Evolutionary conservation across 2,113 vertebrate species (phyloP).

Genomic region (Cinclus cinclus): DNA sequence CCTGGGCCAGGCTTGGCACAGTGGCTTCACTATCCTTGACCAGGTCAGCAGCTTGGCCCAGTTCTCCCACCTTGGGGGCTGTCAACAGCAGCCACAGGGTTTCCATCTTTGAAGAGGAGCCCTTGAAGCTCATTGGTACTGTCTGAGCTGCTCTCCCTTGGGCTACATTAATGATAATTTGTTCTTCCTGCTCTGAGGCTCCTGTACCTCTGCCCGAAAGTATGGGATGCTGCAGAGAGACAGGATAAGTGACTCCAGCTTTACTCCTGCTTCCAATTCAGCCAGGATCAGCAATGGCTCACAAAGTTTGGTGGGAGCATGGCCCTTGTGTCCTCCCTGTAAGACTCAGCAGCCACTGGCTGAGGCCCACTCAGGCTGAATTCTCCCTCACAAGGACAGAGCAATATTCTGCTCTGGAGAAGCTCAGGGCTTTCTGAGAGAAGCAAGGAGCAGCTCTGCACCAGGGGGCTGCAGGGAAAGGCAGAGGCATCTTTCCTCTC

Average conservation of each 20-base stretch:
- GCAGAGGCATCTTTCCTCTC: neutral
- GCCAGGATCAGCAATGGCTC: neutral
- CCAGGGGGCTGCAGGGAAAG: neutral
- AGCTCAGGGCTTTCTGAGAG: neutral
- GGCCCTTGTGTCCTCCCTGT: accelerated
- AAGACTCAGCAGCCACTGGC: neutral
- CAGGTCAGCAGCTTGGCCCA: neutral
- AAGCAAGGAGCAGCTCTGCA: neutral
- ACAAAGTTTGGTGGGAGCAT: neutral
- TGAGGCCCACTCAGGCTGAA: neutral
- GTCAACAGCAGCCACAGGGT: slow-evolving; percentile 75
- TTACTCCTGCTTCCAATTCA: neutral
- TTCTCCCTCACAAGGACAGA: neutral
- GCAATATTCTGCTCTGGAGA: neutral
- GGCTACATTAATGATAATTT: slow-evolving; percentile 90
- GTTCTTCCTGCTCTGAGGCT: slow-evolving; percentile 89
- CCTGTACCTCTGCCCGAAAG: slow-evolving; percentile 81
- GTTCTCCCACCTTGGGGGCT: slow-evolving; percentile 71
- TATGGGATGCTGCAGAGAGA: slow-evolving; percentile 76
- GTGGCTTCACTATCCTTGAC: accelerated
- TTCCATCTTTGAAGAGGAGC: slow-evolving; percentile 81
- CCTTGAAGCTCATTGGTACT: slow-evolving; percentile 79
- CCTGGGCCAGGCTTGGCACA: accelerated
- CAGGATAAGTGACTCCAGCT: slow-evolving; percentile 1
- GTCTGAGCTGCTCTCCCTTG: slow-evolving; percentile 83